These are phyloP conservation scores for Bombyx mori DNA, from an alignment of 1,140 invertebrate genomes.

Conservation along the genomic window DNA sequence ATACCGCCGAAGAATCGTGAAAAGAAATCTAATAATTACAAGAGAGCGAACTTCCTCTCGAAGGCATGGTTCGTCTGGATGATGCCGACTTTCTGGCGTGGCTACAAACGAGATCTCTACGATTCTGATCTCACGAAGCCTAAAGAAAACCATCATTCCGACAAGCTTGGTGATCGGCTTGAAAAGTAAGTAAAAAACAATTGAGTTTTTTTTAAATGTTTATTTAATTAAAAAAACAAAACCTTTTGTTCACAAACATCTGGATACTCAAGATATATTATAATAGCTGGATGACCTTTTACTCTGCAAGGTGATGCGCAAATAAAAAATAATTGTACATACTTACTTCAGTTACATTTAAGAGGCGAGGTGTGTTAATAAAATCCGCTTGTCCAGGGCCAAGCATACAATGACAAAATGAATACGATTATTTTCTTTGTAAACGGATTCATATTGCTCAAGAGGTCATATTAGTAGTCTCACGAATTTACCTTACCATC, in stretches of 20 bases:
- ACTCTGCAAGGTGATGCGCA: constrained; percentile 25
- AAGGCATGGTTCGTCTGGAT: constrained; percentile 74
- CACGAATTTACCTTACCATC: too few species aligned
- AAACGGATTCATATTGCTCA: too few species aligned
- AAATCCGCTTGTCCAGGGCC: constrained; percentile 9
- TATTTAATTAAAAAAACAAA: not conserved
- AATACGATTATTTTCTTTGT: not conserved
- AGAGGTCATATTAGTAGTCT: too few species aligned
- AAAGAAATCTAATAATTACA: constrained; percentile 61
- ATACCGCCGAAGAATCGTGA: constrained; percentile 57
- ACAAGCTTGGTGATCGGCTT: constrained; percentile 73
- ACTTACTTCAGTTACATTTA: constrained; percentile 3
- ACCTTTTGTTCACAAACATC: not conserved
- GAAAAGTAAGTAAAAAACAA: constrained; percentile 71
- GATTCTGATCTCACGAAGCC: constrained; percentile 78
- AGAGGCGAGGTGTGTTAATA: constrained; percentile 13
- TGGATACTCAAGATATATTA: not conserved
- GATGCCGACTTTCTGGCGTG: constrained; percentile 77
- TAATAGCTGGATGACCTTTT: constrained; percentile 22
- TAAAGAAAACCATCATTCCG: constrained; percentile 74
- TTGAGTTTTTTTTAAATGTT: not conserved
- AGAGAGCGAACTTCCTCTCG: constrained; percentile 51
- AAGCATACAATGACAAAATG: constrained; percentile 4
- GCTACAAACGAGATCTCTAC: constrained; percentile 79
- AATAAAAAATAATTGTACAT: constrained; percentile 15